Base-by-base conservation (phyloP, 2,888 invertebrate species). In the Himalopsyche anomala region DNA sequence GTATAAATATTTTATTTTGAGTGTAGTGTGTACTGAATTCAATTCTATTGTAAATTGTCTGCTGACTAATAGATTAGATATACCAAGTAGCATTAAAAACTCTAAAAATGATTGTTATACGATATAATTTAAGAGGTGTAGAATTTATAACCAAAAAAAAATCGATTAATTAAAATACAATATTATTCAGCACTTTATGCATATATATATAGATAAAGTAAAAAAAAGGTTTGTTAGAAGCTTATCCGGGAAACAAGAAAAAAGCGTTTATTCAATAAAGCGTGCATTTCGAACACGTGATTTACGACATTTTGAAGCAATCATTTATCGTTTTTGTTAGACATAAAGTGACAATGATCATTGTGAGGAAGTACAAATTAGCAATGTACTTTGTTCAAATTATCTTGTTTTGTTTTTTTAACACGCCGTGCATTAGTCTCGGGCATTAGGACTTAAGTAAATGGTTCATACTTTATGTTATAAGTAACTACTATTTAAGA, bases 311-410 rank as follows among this genome's bases (percentile, higher is more conserved):
- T 80, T 80, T 80, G 56, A 55, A 80, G 80, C 80, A 80, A 84
- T 80, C 56, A 84, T 80, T 80, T 55, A 84, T 55, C 56, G 80
- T 80, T 80, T 55, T 80, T 56, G 80, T 56, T 55, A 80, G 80
- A 80, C 80, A 56, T 87, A 85, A 87, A 84, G 81, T 69, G 54
- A 82, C 83, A 84, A 87, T 87, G 84, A 87, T 87, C 62, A 62
- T 85, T 80, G 85, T 83, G 81, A 80, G 81, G 83, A 85, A 82
- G 81, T 83, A 19, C 11, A 80, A 84, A 84, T 84, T 69, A 83
- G 62, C 62, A 19, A 19, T 62, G n/a, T 28, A 62, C 19, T 62
- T 62, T 62, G 62, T 9, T 19, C n/a, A 28, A 62, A 62, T 62
- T 62, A 62, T 62, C 62, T 62, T 62, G 62, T 62, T 62, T 62